Conservation (phyloP, 2,888 invertebrate species). For the Theretra japonica region DNA sequence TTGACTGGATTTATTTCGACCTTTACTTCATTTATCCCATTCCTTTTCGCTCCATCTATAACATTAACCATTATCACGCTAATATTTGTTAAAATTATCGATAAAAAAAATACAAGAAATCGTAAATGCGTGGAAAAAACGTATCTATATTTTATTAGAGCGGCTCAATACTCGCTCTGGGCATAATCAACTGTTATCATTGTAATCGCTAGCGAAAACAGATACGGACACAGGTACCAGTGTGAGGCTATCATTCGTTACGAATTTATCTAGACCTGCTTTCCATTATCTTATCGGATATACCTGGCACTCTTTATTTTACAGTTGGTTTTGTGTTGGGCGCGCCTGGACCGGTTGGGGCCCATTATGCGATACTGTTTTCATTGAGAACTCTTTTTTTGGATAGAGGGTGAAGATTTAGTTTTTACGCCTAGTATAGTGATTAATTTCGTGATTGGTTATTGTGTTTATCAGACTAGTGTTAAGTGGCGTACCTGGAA, state of each 20-base stretch:
- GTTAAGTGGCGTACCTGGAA: slow-evolving; percentile 39
- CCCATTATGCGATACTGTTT: slow-evolving; percentile 21
- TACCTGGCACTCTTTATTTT: slow-evolving; percentile 75
- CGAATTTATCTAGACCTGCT: slow-evolving; percentile 84
- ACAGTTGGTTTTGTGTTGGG: slow-evolving; percentile 63
- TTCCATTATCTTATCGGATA: slow-evolving; percentile 79
- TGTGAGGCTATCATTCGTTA: slow-evolving; percentile 68
- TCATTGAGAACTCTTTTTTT: slow-evolving; percentile 10
- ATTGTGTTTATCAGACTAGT: slow-evolving; percentile 26
- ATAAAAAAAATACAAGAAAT: neutral
- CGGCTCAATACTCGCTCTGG: slow-evolving; percentile 46
- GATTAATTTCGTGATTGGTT: slow-evolving; percentile 29
- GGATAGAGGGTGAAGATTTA: slow-evolving; percentile 22
- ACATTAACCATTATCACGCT: too few species aligned
- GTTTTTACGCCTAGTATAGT: slow-evolving; percentile 34
- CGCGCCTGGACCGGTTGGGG: slow-evolving; percentile 49
- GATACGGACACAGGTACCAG: slow-evolving; percentile 53
- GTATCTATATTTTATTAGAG: slow-evolving; percentile 27
- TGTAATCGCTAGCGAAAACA: slow-evolving; percentile 74
- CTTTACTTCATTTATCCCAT: too few species aligned
- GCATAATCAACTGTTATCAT: slow-evolving; percentile 68
- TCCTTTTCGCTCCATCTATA: too few species aligned
- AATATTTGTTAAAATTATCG: neutral
- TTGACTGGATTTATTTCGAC: too few species aligned
- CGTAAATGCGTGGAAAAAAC: neutral